phyloP scores from a whole-genome alignment of 2,888 invertebrate species.

The Thereva nobilitata region DNA sequence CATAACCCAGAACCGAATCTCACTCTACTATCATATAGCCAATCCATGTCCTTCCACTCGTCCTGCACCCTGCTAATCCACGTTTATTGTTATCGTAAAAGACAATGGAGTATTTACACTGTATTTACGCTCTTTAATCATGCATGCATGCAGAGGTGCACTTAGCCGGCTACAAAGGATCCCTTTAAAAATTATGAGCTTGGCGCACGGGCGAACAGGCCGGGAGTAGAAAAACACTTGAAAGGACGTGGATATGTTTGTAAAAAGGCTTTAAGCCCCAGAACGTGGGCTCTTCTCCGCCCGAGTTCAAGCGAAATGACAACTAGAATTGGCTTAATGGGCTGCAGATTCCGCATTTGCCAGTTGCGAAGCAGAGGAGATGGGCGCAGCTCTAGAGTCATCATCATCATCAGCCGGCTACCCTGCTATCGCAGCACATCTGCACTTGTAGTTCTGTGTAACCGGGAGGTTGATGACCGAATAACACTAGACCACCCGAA shows the following conservation, averaged over 20 bases:
- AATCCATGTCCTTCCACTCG: slow-evolving; percentile 1
- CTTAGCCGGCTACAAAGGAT: slow-evolving; percentile 29
- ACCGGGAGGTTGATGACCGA: slow-evolving; percentile 25
- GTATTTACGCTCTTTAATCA: slow-evolving; percentile 39
- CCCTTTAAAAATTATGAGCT: slow-evolving; percentile 28
- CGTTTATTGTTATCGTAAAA: slow-evolving; percentile 38
- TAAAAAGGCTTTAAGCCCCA: slow-evolving; percentile 14
- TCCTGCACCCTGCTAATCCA: background rate
- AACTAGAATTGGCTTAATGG: slow-evolving; percentile 32
- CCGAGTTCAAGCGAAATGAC: slow-evolving; percentile 21
- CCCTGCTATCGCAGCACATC: background rate
- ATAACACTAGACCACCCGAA: slow-evolving; percentile 24
- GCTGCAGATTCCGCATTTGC: slow-evolving; percentile 28
- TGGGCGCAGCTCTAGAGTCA: slow-evolving; percentile 8
- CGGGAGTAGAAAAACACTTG: slow-evolving; percentile 10
- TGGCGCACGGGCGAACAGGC: background rate
- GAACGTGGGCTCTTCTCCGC: slow-evolving; percentile 7
- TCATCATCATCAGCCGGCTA: slow-evolving; percentile 6
- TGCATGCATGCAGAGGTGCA: slow-evolving; percentile 34
- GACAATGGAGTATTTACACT: slow-evolving; percentile 38
- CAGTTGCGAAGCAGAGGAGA: background rate
- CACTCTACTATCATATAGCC: slow-evolving; percentile 4
- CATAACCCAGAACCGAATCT: background rate
- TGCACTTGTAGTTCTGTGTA: background rate
- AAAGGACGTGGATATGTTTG: slow-evolving; percentile 22